phyloP scores from a whole-genome alignment of 1,140 invertebrate species.

The Drosophila ironensis region DNA sequence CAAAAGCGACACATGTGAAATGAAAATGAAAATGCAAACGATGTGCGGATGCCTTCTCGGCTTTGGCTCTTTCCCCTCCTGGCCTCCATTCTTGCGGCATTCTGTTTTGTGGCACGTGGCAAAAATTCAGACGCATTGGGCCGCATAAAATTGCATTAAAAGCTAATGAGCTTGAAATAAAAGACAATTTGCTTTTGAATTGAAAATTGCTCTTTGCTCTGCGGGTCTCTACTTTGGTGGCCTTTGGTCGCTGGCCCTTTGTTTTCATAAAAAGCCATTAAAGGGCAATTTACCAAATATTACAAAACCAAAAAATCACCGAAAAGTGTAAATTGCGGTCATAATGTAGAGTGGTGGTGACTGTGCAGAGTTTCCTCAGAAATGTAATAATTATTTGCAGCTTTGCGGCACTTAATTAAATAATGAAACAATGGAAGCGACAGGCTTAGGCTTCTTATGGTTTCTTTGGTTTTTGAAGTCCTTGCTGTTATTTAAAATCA shows the following conservation, averaged over 20 bases:
- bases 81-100: not conserved
- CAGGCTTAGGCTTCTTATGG: too few species aligned
- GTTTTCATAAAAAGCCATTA: constrained; percentile 40
- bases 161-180: constrained; percentile 78
- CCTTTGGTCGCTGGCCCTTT: constrained; percentile 19
- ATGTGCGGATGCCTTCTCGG: constrained; percentile 42
- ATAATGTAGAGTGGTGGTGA: constrained; percentile 17
- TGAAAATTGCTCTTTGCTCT: too few species aligned
- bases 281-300: constrained; percentile 39
- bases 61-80: not conserved
- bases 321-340: constrained; percentile 15
- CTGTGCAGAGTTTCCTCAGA: not conserved
- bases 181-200: constrained; percentile 74
- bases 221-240: constrained; percentile 28
- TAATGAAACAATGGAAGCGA: not conserved
- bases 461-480: too few species aligned
- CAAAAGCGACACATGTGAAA: constrained; percentile 37
- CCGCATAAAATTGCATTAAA: constrained; percentile 79
- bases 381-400: not conserved
- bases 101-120: constrained; percentile 59
- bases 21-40: constrained; percentile 66
- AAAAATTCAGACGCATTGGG: constrained; percentile 69
- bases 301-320: constrained; percentile 27
- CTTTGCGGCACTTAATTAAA: not conserved
- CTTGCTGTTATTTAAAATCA: too few species aligned